Percentiles rank a stretch among this genome's conserved stretches.
Evolutionary conservation across 2,797 vertebrate genomes (phyloP).

Genomic region (Chromis chromis): DNA sequence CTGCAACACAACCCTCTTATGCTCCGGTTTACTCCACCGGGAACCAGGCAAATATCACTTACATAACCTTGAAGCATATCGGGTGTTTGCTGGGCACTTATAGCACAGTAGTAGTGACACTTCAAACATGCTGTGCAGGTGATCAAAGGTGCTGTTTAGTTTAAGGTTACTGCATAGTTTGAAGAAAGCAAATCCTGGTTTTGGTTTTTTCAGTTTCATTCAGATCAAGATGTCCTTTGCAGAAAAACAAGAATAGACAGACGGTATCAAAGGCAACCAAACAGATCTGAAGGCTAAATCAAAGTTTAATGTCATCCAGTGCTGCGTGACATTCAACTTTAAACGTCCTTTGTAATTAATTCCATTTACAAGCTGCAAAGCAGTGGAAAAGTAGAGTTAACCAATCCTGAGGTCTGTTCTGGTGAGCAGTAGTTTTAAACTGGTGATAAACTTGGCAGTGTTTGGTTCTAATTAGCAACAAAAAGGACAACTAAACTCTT

Average conservation of each 20-base stretch:
- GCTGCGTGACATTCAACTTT: too few species aligned
- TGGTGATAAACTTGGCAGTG: background rate
- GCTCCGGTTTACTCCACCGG: conserved; percentile 20
- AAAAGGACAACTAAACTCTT: too few species aligned
- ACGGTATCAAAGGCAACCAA: too few species aligned
- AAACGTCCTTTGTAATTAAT: background rate
- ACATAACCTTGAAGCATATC: background rate
- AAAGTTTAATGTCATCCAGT: background rate
- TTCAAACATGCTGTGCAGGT: background rate
- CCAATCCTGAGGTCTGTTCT: background rate
- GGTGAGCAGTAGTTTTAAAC: background rate
- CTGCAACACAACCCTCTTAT: background rate
- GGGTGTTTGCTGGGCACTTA: background rate
- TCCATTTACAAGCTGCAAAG: background rate
- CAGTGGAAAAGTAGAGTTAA: background rate
- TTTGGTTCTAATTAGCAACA: background rate
- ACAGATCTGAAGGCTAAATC: background rate
- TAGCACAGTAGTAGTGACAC: background rate
- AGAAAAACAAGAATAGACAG: too few species aligned
- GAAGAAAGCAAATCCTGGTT: background rate
- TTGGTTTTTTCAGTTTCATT: background rate
- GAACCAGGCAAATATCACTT: background rate
- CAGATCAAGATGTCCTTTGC: background rate
- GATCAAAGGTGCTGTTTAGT: background rate
- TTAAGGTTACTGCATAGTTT: background rate